Evolutionary conservation across 2,888 invertebrate genomes (phyloP).

Genomic region (Calliopum simillimum): DNA sequence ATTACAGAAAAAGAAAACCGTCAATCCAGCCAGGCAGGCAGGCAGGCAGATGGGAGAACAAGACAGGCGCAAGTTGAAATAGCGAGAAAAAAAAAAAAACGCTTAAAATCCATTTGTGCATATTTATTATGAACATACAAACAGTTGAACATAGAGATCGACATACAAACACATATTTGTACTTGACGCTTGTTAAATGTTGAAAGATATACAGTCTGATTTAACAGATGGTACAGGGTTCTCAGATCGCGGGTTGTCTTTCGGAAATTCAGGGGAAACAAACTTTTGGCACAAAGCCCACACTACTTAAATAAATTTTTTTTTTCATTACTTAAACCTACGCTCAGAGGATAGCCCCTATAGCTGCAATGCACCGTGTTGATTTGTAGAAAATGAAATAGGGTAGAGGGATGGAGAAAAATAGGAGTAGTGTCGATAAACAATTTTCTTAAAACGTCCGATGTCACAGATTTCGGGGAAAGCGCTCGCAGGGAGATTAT

Average conservation of each 20-base stretch:
- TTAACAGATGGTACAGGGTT: not conserved
- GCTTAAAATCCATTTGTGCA: conserved; percentile 29
- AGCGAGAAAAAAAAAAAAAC: conserved; percentile 12
- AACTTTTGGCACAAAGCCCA: no score
- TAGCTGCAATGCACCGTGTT: no score
- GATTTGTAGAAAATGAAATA: no score
- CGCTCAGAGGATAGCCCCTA: no score
- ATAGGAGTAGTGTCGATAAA: no score
- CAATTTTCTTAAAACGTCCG: no score
- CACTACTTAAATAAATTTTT: not conserved
- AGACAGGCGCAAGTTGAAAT: no score
- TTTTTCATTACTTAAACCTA: no score
- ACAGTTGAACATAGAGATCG: conserved; percentile 13
- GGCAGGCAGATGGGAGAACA: not conserved
- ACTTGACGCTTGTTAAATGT: conserved; percentile 6
- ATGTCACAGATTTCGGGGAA: no score
- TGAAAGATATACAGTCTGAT: not conserved
- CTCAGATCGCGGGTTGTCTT: no score
- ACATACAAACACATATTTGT: conserved; percentile 4
- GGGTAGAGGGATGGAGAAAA: not conserved
- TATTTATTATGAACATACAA: conserved; percentile 26
- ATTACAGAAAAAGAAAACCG: conserved; percentile 6
- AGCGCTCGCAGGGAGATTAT: no score
- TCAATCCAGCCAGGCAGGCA: not conserved
- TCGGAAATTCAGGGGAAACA: no score